Evolutionary conservation across 2,888 invertebrate genomes (phyloP).

Genomic region (Salticus scenicus): DNA sequence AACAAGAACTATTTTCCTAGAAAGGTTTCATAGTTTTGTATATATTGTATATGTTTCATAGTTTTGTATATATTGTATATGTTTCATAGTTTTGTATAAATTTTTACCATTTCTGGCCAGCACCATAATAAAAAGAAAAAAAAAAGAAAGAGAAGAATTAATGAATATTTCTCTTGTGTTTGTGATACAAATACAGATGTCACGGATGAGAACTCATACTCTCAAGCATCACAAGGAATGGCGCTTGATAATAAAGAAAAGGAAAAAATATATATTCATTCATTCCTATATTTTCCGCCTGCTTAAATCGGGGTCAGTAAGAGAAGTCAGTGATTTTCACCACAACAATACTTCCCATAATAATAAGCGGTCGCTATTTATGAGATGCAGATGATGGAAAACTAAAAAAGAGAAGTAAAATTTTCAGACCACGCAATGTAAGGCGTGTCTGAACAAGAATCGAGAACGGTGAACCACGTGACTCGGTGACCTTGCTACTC

Average conservation of each 20-base stretch:
- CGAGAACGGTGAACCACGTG: constrained; percentile 38
- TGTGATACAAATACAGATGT: too few species aligned
- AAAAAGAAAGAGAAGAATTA: too few species aligned
- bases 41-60: too few species aligned
- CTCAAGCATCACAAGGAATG: background rate
- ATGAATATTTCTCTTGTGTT: too few species aligned
- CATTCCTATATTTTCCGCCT: background rate
- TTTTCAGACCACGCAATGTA: background rate
- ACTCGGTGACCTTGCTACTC: constrained; percentile 26
- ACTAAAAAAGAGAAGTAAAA: constrained; percentile 22
- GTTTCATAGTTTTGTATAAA: too few species aligned
- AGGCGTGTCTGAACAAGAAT: constrained; percentile 42
- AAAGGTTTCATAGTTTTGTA: too few species aligned
- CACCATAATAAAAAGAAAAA: too few species aligned
- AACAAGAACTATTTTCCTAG: too few species aligned
- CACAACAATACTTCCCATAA: constrained; percentile 38
- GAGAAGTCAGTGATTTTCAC: constrained; percentile 20
- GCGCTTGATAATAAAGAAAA: background rate
- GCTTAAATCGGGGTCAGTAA: constrained; percentile 36
- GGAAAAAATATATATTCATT: constrained; percentile 20
- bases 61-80: too few species aligned
- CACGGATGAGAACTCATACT: background rate
- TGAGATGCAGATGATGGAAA: constrained; percentile 1
- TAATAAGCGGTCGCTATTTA: constrained; percentile 30
- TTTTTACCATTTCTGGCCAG: too few species aligned